phyloP scores from a whole-genome alignment of 2,888 invertebrate genomes.

The Tubiluchus corallicola region DNA sequence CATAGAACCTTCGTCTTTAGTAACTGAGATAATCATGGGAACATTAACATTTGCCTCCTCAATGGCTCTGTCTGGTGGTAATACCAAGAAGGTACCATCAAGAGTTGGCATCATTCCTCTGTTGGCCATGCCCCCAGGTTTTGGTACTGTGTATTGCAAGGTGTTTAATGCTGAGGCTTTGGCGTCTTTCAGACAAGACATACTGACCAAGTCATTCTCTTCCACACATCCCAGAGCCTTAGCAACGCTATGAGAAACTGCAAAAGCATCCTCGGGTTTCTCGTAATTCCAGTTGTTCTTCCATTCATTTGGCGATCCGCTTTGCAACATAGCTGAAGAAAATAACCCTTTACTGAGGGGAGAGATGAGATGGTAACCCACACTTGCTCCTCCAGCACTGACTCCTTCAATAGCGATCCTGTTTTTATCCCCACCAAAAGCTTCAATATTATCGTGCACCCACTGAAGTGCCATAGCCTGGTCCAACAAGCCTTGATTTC shows the following conservation, averaged over 20 bases:
- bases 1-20: no score
- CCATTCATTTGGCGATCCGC: neutral
- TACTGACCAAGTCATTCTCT: neutral
- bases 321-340: neutral
- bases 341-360: neutral
- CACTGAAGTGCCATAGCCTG: neutral
- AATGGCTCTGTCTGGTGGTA: no score
- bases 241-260: neutral
- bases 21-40: no score
- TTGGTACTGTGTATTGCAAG: neutral
- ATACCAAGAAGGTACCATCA: neutral
- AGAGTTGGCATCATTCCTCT: no score
- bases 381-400: neutral
- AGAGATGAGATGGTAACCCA: neutral
- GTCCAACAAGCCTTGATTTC: neutral
- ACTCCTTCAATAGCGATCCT: neutral
- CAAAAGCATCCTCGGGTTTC: neutral
- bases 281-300: no score
- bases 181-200: neutral
- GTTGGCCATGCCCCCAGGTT: neutral
- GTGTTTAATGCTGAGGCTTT: no score
- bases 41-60: no score
- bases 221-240: neutral
- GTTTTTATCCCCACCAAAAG: neutral
- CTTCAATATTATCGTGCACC: neutral